Conservation (phyloP, 2,888 invertebrate species). For the Tetrapedia diversipes region DNA sequence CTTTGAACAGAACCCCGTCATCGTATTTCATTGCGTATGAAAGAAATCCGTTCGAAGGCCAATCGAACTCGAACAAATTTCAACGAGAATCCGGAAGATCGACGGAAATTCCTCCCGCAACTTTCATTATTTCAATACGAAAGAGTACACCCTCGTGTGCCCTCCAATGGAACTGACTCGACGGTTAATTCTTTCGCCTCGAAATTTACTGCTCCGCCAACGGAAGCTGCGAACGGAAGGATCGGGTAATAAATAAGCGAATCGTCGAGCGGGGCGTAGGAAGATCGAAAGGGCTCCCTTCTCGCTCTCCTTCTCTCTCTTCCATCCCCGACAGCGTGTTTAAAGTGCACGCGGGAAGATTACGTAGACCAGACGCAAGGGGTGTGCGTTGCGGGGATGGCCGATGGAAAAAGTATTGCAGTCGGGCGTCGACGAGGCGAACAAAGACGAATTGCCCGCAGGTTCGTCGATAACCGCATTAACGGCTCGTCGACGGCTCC, state of each 20-base stretch:
- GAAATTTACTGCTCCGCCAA: not conserved
- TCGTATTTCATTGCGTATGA: too few relatives aligned
- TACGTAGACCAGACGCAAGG: not conserved
- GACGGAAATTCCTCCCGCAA: not conserved
- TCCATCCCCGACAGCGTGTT: not conserved
- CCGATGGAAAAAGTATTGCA: not conserved
- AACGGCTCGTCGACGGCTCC: conserved; percentile 43
- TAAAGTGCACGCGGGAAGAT: conserved; percentile 15
- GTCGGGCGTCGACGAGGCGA: conserved; percentile 2
- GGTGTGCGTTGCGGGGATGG: not conserved
- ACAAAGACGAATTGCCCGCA: conserved; percentile 53
- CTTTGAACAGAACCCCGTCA: too few relatives aligned
- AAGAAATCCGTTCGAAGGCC: too few relatives aligned
- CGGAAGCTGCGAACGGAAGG: not conserved
- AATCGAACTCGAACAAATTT: too few relatives aligned
- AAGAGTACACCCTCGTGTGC: too few relatives aligned
- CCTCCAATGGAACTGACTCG: not conserved
- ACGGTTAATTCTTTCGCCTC: not conserved
- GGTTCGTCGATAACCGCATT: conserved; percentile 61
- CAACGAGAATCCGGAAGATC: too few relatives aligned
- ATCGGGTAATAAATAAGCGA: conserved; percentile 2
- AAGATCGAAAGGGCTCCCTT: not conserved
- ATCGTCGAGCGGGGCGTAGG: not conserved
- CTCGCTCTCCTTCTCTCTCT: too few relatives aligned
- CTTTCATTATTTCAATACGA: not conserved